Evolutionary conservation across 2,888 invertebrate species (phyloP).

Genomic region (Panopea generosa): DNA sequence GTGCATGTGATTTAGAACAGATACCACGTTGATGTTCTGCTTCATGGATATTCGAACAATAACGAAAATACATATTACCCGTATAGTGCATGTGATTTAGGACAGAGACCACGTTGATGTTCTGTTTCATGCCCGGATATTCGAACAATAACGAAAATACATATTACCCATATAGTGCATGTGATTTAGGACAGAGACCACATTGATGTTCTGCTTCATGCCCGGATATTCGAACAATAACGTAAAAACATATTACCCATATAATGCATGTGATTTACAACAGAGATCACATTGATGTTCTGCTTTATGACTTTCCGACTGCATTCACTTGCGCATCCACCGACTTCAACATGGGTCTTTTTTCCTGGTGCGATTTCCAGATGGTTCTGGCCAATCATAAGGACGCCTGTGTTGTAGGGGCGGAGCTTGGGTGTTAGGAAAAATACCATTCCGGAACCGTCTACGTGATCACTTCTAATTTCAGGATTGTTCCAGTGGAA

Average conservation of each 20-base stretch:
- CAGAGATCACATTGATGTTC: slow-evolving; percentile 53
- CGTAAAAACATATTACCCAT: slow-evolving; percentile 69
- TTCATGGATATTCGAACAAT: no score
- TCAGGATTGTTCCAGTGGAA: slow-evolving; percentile 72
- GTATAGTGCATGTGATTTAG: no score
- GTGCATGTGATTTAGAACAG: no score
- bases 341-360: slow-evolving; percentile 16
- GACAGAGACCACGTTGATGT: no score
- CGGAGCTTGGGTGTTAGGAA: slow-evolving; percentile 65
- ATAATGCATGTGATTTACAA: slow-evolving; percentile 73
- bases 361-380: slow-evolving; percentile 65
- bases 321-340: slow-evolving; percentile 40
- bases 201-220: no score
- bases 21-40: no score
- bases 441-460: slow-evolving; percentile 65
- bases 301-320: slow-evolving; percentile 34
- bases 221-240: no score
- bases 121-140: no score
- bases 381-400: slow-evolving; percentile 62
- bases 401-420: slow-evolving; percentile 57
- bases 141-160: no score
- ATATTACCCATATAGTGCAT: no score
- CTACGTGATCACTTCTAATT: slow-evolving; percentile 34
- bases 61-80: no score
- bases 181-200: no score